Evolutionary conservation across 30 jellyfish, hydroid and myxozoan genomes (phyloP).

Genomic region (Chironex yamaguchii): DNA sequence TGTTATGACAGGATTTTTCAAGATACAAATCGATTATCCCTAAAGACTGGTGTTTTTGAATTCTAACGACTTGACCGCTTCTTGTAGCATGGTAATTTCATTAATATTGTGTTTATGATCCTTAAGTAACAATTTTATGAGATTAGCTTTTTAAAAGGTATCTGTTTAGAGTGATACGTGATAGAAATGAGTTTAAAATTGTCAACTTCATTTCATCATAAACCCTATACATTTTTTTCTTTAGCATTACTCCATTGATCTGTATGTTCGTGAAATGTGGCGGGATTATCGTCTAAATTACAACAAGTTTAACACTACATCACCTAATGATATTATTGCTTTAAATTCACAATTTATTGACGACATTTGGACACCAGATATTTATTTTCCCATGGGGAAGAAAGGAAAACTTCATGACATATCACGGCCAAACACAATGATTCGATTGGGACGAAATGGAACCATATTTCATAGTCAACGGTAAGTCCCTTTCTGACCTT

Average conservation of each 20-base stretch:
- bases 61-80: too few relatives aligned
- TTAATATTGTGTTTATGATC: too few relatives aligned
- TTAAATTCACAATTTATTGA: conserved; percentile 63
- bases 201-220: too few relatives aligned
- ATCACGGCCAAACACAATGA: conserved; percentile 75
- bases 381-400: conserved; percentile 84
- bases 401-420: conserved; percentile 82
- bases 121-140: too few relatives aligned
- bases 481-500: too few relatives aligned
- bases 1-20: too few relatives aligned
- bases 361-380: conserved; percentile 88
- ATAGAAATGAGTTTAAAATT: too few relatives aligned
- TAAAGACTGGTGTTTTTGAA: too few relatives aligned
- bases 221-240: not conserved
- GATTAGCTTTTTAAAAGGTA: too few relatives aligned
- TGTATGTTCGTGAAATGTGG: conserved; percentile 84
- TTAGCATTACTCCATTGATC: conserved; percentile 85
- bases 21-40: too few relatives aligned
- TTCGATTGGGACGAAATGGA: conserved; percentile 72
- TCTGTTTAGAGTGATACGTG: too few relatives aligned
- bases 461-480: conserved; percentile 77
- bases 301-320: conserved; percentile 2
- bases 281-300: conserved; percentile 64
- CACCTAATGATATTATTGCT: conserved; percentile 52
- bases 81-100: too few relatives aligned